A percentile compares a stretch with the other conserved stretches of the same genome.
These are phyloP conservation scores for Sinopyrophorus schimmeli DNA, from an alignment of 2,888 invertebrate species.

Conservation along the genomic window DNA sequence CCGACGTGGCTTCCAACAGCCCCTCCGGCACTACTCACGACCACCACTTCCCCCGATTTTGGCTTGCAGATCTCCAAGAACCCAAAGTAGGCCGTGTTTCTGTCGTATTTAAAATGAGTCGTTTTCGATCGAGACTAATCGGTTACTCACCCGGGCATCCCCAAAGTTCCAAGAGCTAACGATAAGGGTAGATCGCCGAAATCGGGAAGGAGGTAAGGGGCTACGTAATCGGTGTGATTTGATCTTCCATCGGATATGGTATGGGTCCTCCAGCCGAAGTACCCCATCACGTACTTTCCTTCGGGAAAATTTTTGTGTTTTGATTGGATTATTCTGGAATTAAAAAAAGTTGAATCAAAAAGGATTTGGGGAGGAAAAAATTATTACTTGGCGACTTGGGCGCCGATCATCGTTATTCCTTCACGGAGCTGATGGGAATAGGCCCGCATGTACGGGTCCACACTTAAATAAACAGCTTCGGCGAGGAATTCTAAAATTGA, in stretches of 20 bases:
- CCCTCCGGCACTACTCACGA: constrained; percentile 75
- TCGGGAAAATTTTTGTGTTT: constrained; percentile 66
- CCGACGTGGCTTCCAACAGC: constrained; percentile 79
- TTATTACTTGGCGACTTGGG: constrained; percentile 69
- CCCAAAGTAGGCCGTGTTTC: constrained; percentile 77
- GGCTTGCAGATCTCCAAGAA: constrained; percentile 71
- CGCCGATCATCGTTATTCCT: constrained; percentile 70
- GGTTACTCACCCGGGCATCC: constrained; percentile 71
- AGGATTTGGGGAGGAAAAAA: neutral
- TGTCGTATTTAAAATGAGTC: constrained; percentile 47
- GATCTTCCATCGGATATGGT: constrained; percentile 57
- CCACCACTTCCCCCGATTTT: constrained; percentile 71
- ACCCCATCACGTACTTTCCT: constrained; percentile 64
- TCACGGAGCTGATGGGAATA: constrained; percentile 59
- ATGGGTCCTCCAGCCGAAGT: constrained; percentile 71
- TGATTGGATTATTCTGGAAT: constrained; percentile 68
- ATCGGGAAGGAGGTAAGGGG: constrained; percentile 60
- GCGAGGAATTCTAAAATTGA: constrained; percentile 63
- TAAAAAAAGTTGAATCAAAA: too few species aligned
- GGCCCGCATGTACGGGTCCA: constrained; percentile 74
- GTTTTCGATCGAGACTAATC: too few species aligned
- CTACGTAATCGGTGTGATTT: constrained; percentile 63
- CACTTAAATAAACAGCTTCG: constrained; percentile 70
- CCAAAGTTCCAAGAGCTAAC: constrained; percentile 66
- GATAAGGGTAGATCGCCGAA: constrained; percentile 64